These are phyloP conservation scores for Leptosomus discolor DNA, from an alignment of 2,113 vertebrate species.

Conservation along the genomic window DNA sequence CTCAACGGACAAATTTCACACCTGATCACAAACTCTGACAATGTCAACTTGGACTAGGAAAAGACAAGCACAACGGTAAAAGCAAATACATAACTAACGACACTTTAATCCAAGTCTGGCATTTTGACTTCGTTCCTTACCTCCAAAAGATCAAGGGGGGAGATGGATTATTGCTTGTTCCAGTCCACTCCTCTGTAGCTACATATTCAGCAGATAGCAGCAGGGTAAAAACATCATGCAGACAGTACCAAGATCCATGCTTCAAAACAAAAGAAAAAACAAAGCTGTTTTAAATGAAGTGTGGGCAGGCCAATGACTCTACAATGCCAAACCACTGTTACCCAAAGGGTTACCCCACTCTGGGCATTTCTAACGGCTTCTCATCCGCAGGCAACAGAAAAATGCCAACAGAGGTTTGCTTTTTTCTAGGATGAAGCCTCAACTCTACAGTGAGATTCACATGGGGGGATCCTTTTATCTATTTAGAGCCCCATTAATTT, in stretches of 20 bases:
- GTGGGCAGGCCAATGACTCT: not conserved
- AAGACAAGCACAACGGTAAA: not conserved
- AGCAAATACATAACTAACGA: not conserved
- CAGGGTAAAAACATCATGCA: too few species aligned
- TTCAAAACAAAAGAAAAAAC: not conserved
- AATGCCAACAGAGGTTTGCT: not conserved
- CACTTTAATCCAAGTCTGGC: not conserved
- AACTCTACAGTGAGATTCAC: not conserved
- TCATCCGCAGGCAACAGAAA: not conserved
- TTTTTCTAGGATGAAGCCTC: not conserved
- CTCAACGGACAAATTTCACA: not conserved
- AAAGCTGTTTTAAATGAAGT: not conserved
- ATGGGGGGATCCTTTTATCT: not conserved
- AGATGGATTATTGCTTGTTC: not conserved
- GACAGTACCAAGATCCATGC: not conserved
- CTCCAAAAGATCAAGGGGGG: not conserved
- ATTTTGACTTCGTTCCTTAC: not conserved
- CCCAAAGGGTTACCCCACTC: not conserved
- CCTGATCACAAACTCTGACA: not conserved
- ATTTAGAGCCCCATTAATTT: not conserved
- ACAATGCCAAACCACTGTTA: accelerated
- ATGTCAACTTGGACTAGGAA: not conserved
- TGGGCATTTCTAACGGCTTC: not conserved
- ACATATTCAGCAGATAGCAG: not conserved
- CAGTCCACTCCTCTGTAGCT: not conserved